Base-by-base conservation (phyloP, 2,113 vertebrate species). In the Ammodytes marinus region DNA sequence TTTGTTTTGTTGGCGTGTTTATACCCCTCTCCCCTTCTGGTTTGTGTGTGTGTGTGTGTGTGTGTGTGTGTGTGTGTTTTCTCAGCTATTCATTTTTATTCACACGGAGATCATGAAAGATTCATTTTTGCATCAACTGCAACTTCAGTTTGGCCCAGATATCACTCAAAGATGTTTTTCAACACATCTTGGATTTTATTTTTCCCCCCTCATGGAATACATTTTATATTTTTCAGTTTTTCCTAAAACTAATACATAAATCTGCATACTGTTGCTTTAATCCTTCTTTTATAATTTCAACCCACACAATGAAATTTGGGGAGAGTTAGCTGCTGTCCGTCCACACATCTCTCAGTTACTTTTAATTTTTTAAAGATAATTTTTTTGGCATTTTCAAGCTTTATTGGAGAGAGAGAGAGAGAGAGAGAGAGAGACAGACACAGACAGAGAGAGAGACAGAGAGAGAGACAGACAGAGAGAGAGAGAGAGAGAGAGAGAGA, bases 81-180 rank as follows among this genome's bases (percentile, higher is more conserved):
- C 50, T 52, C n/a, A n/a, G 53, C 43, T 40, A 17, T 72, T 70
- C 84, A 78, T 73, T 45, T 64, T 81, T 73, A 76, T 86, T 77
- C 83, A 86, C 78, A 10, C 61, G 43, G 83, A 7, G 52, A 64
- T 84, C 69, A 89, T 91, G 43, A 91, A 88, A 86, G 68, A 87
- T 91, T 79, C 71, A 89, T 85, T 50, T 50, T 8, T 4, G 54
- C 54, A 66, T 85, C 73, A 63, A 14, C 54, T 35, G 54, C 66
- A 79, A 45, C 77, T 61, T 79, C 55, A 69, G 42, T 59, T 49
- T 74, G 82, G 67, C 84, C 84, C 87, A 84, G 74, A 89, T 83
- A 69, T 89, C 72, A 77, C 77, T 84, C 49, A 46, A 12, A 39
- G 49, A 13, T 49, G 9, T 59, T 69, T 79, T 49, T 27, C n/a